Evolutionary conservation across 2,888 invertebrate species (phyloP), one percentile per base, ranked within the genome.

Genomic region (Acheta domesticus): DNA sequence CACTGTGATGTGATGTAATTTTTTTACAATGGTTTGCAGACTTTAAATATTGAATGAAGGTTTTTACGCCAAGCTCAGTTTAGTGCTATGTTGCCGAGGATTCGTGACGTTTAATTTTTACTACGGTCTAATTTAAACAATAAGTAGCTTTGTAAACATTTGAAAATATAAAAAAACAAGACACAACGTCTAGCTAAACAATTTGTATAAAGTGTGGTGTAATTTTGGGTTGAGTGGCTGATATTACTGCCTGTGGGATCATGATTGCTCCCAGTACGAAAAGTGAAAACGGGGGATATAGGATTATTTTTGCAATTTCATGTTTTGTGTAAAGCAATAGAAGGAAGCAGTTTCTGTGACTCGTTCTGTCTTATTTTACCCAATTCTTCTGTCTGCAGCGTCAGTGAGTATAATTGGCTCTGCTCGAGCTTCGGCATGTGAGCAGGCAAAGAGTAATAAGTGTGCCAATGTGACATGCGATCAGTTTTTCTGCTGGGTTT

Each of bases 121-220:
- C 81, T 82, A 82, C 81, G 81, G 81, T 82, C 82, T 82, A 81
- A 82, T 82, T 82, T 82, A 81, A 82, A 81, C 79, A 81, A 79
- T 82, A 79, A 80, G 79, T 82, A 82, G 81, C 82, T 82, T 82
- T 82, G 82, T 82, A 82, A 79, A 81, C 80, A 80, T 77, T 77
- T 80, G 80, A 79, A 80, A 77, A 79, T 80, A 74, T 76, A 75
- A 82, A 80, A 81, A 80, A 79, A 77, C 80, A 78, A 78, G 78
- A 48, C 19, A 76, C 76, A 36, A 76, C 48, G 80, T 79, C 80
- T 79, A 80, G 81, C 79, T 76, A 80, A 80, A 80, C 77, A 81
- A 81, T 81, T 81, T 82, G 82, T 82, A 82, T 81, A 82, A 82
- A 82, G 81, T 81, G 82, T 82, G 81, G 79, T 81, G 81, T 81